Evolutionary conservation across 2,113 vertebrate species (phyloP).

Genomic region (Ochotona curzoniae): DNA sequence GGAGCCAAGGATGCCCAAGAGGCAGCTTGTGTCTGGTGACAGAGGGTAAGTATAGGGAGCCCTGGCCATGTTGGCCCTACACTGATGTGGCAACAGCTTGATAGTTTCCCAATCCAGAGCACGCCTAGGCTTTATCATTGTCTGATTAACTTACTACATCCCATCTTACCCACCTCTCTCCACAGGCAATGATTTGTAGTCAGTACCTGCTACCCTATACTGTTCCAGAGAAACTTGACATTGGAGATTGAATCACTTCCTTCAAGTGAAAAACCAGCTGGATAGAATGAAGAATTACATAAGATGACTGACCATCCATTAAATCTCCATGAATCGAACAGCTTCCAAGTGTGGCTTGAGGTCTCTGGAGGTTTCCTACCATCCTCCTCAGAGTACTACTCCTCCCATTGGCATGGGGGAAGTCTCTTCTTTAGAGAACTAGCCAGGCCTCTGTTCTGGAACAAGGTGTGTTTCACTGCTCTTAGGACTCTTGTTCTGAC

Average conservation of each 20-base stretch:
- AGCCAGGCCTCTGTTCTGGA: too few relatives aligned
- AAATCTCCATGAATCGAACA: not conserved
- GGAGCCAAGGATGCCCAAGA: fast-evolving
- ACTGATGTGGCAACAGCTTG: not conserved
- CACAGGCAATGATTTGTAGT: too few relatives aligned
- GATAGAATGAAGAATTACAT: not conserved
- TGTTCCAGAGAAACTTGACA: not conserved
- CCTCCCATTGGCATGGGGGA: not conserved
- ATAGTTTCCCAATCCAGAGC: not conserved
- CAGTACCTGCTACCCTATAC: not conserved
- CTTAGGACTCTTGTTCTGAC: not conserved
- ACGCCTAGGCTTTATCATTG: not conserved
- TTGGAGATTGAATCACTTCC: not conserved
- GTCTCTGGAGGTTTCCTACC: fast-evolving
- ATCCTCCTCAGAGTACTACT: not conserved
- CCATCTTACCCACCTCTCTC: not conserved
- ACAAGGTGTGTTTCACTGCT: not conserved
- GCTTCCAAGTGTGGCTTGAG: not conserved
- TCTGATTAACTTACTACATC: not conserved
- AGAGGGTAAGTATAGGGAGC: not conserved
- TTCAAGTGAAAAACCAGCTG: not conserved
- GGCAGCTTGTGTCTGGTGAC: not conserved
- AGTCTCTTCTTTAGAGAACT: not conserved
- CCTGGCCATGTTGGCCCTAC: not conserved
- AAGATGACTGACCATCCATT: not conserved